phyloP scores from a whole-genome alignment of 2,113 vertebrate genomes.

The Atherinomorus stipes region DNA sequence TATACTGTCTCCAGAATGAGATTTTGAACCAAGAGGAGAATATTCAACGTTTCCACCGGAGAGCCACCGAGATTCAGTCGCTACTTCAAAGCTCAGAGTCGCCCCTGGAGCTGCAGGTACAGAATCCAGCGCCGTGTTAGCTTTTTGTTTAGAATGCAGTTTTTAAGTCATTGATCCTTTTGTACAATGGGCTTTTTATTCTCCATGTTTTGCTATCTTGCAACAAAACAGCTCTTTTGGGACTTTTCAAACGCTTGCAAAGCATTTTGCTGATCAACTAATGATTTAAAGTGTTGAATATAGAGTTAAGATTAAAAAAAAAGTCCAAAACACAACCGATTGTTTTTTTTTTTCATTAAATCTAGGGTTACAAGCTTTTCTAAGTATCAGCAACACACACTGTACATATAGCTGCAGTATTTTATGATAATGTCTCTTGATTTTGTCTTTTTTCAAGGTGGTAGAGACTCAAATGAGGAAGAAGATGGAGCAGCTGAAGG shows the following conservation, averaged over 20 bases:
- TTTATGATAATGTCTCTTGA: background rate
- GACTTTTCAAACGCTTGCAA: background rate
- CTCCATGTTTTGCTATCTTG: background rate
- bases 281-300: too few species aligned
- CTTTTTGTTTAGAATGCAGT: background rate
- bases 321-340: too few species aligned
- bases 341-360: too few species aligned
- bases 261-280: too few species aligned
- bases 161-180: background rate
- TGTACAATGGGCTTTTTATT: background rate
- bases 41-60: slow-evolving; percentile 83
- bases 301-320: too few species aligned
- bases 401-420: background rate
- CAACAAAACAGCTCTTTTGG: background rate
- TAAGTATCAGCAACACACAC: background rate
- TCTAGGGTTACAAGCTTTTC: background rate
- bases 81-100: slow-evolving; percentile 87
- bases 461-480: slow-evolving; percentile 78
- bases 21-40: slow-evolving; percentile 84
- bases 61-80: slow-evolving; percentile 86
- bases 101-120: slow-evolving; percentile 92
- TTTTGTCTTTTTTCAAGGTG: slow-evolving; percentile 61
- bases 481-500: slow-evolving; percentile 75
- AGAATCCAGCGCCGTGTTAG: background rate
- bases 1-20: slow-evolving; percentile 81